Base-by-base conservation (phyloP, 2,797 vertebrate species). In the Gallirallus australis region DNA sequence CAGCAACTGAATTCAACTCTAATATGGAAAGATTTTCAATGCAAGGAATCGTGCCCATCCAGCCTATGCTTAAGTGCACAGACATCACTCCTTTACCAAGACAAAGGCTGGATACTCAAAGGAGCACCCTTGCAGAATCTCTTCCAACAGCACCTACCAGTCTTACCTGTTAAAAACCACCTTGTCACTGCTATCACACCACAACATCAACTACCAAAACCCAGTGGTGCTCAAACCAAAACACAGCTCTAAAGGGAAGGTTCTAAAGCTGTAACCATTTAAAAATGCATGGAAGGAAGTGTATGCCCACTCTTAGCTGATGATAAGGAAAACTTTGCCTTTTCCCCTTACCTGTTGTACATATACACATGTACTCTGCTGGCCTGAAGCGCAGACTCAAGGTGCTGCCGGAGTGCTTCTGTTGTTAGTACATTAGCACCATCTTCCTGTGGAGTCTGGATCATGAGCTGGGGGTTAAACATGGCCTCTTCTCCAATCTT, bases 381-480 rank as follows among this genome's bases (percentile, higher is more conserved):
- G 97, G 99, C 99, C 98, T 98, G 98, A 69, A 99, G 97, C 0
- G 99, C 99, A 18, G 99, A 99, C 84, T 99, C 99, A 97, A 99
- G 98, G 97, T 99, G 99, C 95, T 99, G 99, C 59, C 98, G 97
- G 47, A 99, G 98, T 0, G 99, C 99, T 86, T 99, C 99, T 85
- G 98, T 97, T 17, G 99, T 99, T 88, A 99, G 97, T 96, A 99
- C 97, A 56, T 98, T 99, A 96, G 99, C 98, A 97, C 98, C 99
- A 95, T 99, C 99, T 98, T 99, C 99, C 96, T 98, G 98, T 9
- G 99, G 99, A 80, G 99, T 99, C 98, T 99, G 99, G 94, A 99
- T 99, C 99, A 99, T 99, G 97, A 99, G 98, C 96, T 99, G 99
- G 95, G 99, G 99, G 97, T 99, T 99, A 97, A 99, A 99, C 99